Evolutionary conservation across 2,113 vertebrate species (phyloP).

Genomic region (Marmota monax): DNA sequence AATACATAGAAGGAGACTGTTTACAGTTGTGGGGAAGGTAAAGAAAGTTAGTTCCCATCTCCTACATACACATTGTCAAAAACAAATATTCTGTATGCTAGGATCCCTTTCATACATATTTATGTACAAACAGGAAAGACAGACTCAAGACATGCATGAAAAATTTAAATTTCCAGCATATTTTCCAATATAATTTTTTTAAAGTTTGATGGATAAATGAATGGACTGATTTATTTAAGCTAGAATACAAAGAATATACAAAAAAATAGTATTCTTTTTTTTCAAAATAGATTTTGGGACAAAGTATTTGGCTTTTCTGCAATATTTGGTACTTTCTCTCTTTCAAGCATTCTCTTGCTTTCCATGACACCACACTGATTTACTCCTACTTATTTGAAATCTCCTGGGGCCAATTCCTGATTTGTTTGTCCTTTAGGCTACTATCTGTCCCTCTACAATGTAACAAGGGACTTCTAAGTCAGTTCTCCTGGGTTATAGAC

Average conservation of each 20-base stretch:
- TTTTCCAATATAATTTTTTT: background rate
- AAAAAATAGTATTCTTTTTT: background rate
- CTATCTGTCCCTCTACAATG: slow-evolving; percentile 27
- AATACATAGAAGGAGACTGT: background rate
- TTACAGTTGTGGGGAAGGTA: background rate
- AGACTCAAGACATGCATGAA: background rate
- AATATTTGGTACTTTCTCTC: background rate
- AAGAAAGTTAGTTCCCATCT: background rate
- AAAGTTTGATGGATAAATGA: background rate
- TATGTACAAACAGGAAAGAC: background rate
- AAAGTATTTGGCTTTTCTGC: background rate
- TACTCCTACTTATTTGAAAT: background rate
- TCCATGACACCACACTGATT: background rate
- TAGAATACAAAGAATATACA: background rate
- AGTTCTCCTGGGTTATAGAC: background rate
- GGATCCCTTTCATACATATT: background rate
- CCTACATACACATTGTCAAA: background rate
- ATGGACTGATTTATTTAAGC: background rate
- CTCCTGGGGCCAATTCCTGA: background rate
- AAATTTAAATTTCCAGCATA: background rate
- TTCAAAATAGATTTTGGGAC: background rate
- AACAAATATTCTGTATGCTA: background rate
- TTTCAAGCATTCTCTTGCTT: background rate
- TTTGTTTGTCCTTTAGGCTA: background rate
- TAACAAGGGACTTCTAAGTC: background rate